Conservation (phyloP, 2,113 vertebrate species). For the Arvicanthis niloticus region DNA sequence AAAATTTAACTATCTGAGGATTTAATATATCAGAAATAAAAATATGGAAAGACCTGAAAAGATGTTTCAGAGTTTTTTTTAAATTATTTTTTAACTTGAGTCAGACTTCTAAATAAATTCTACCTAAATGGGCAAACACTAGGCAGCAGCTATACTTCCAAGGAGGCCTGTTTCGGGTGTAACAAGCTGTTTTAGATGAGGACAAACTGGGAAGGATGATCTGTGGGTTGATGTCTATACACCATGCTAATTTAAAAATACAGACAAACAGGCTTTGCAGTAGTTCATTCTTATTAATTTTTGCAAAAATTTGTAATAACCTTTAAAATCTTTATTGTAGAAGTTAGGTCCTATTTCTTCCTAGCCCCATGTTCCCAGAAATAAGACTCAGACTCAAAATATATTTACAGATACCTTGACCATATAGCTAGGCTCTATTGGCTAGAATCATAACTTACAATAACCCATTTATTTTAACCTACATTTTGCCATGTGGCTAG, state of each 20-base stretch:
- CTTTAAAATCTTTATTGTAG: not conserved
- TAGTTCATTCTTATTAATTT: not conserved
- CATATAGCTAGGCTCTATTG: too few relatives aligned
- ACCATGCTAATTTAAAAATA: not conserved
- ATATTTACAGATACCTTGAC: too few relatives aligned
- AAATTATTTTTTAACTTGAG: not conserved
- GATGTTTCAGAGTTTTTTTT: not conserved
- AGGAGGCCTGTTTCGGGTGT: not conserved
- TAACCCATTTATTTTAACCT: too few relatives aligned
- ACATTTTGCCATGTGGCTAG: too few relatives aligned
- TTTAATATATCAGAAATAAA: constrained; percentile 35
- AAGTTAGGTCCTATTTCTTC: too few relatives aligned
- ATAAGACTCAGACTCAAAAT: too few relatives aligned
- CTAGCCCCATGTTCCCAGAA: too few relatives aligned
- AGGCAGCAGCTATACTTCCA: not conserved
- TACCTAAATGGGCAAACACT: not conserved
- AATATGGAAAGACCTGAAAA: not conserved
- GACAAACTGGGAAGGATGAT: not conserved
- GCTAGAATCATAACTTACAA: too few relatives aligned
- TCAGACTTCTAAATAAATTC: constrained; percentile 17
- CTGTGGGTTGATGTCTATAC: not conserved
- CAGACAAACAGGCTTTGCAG: not conserved
- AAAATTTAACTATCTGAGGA: constrained; percentile 25
- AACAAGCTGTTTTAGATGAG: not conserved
- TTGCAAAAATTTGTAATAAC: not conserved